A percentile compares a stretch with the other conserved stretches of the same genome.
Evolutionary conservation across 2,797 vertebrate species (phyloP).

Genomic region (Paratrypauchen microcephalus): DNA sequence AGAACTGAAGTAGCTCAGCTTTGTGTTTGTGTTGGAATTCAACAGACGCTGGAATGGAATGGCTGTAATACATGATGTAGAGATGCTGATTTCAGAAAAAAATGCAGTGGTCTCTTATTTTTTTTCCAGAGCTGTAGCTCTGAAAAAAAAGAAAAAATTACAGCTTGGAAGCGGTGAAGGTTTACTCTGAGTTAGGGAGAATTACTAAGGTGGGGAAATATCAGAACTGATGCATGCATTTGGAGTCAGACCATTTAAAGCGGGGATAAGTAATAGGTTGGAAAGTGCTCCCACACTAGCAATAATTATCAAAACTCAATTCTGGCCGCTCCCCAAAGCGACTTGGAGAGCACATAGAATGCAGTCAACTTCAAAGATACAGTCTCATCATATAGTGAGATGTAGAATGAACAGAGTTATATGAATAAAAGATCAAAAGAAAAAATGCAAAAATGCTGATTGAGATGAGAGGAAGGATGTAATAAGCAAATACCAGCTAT

Average conservation of each 20-base stretch:
- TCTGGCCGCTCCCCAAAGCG: constrained; percentile 30
- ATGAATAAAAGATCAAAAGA: constrained; percentile 71
- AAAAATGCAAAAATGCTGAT: constrained; percentile 66
- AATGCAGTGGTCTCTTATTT: no score
- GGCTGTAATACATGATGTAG: no score
- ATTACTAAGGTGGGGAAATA: constrained; percentile 11
- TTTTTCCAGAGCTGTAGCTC: no score
- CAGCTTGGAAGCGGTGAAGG: not conserved
- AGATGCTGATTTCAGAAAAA: no score
- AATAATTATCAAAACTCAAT: constrained; percentile 28
- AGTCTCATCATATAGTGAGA: constrained; percentile 56
- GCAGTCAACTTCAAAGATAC: constrained; percentile 56
- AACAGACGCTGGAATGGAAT: no score
- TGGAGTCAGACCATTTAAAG: constrained; percentile 34
- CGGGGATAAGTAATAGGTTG: constrained; percentile 26
- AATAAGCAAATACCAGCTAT: constrained; percentile 52
- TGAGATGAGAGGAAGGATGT: constrained; percentile 55
- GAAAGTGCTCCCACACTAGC: constrained; percentile 29
- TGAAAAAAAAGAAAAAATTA: no score
- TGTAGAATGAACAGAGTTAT: constrained; percentile 62
- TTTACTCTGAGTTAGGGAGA: constrained; percentile 1
- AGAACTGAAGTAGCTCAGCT: no score
- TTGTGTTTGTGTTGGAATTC: no score
- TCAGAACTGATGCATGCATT: constrained; percentile 14
- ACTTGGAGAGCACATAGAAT: constrained; percentile 29